These are phyloP conservation scores for Netelia inedita DNA, from an alignment of 2,888 invertebrate genomes.

Conservation along the genomic window DNA sequence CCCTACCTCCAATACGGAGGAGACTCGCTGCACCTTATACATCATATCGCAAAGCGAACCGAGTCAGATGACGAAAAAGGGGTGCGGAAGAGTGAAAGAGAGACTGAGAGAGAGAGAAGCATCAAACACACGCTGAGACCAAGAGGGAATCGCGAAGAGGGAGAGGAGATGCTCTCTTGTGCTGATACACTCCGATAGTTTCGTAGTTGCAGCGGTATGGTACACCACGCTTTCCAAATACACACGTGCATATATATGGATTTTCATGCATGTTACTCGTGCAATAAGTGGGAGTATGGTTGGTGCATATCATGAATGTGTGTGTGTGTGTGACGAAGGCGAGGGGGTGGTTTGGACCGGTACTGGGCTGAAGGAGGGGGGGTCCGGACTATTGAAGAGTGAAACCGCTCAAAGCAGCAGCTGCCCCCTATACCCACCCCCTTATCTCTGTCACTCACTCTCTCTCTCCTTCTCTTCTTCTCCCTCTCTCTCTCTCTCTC, in stretches of 20 bases:
- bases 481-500: slow-evolving; percentile 58
- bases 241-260: background rate
- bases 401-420: slow-evolving; percentile 85
- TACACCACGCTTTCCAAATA: slow-evolving; percentile 43
- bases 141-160: slow-evolving; percentile 51
- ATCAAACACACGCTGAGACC: slow-evolving; percentile 58
- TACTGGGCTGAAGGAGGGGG: slow-evolving; percentile 72
- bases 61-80: slow-evolving; percentile 58
- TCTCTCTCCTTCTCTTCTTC: slow-evolving; percentile 29
- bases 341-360: slow-evolving; percentile 70
- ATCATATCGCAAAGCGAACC: slow-evolving; percentile 68
- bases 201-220: slow-evolving; percentile 26
- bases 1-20: slow-evolving; percentile 44
- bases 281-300: slow-evolving; percentile 51
- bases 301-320: slow-evolving; percentile 11
- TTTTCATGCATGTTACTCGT: slow-evolving; percentile 14
- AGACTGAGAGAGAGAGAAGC: slow-evolving; percentile 28
- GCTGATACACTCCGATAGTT: slow-evolving; percentile 49
- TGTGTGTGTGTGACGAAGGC: slow-evolving; percentile 37
- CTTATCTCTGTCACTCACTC: slow-evolving; percentile 70
- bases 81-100: slow-evolving; percentile 32
- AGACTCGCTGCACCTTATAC: slow-evolving; percentile 57
- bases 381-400: slow-evolving; percentile 84
- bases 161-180: slow-evolving; percentile 47
- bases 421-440: slow-evolving; percentile 77